Conservation (phyloP, 2,113 vertebrate species). For the Coptodon bakossiorum region DNA sequence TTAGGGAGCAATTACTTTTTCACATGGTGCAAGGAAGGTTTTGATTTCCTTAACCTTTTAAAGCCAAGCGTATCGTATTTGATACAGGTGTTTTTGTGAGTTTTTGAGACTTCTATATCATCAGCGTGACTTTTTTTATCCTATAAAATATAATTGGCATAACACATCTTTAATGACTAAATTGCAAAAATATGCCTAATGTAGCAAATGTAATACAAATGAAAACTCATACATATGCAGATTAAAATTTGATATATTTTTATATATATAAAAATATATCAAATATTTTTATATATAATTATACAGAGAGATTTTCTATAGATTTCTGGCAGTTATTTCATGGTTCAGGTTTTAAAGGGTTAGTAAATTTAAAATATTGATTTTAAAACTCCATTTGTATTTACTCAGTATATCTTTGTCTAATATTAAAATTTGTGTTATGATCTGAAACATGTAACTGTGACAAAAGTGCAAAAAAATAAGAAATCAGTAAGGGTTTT, state of each 20-base stretch:
- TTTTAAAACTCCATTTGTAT: neutral
- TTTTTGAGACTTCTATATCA: neutral
- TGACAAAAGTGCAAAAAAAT: neutral
- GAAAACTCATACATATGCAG: neutral
- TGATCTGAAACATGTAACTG: neutral
- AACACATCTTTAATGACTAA: neutral
- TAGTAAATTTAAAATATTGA: neutral
- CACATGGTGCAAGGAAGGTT: neutral
- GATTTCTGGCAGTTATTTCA: neutral
- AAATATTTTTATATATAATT: neutral
- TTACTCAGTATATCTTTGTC: neutral
- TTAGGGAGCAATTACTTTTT: neutral
- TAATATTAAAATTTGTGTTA: neutral
- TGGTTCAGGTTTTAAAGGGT: neutral
- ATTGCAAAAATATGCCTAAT: neutral
- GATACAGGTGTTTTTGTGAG: neutral
- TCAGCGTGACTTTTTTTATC: neutral
- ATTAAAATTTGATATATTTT: neutral
- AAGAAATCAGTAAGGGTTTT: neutral
- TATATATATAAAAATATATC: neutral
- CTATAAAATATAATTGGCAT: neutral
- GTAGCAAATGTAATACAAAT: neutral
- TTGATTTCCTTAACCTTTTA: neutral
- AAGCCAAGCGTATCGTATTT: neutral
- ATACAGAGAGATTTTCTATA: neutral